A percentile compares a stretch with the other conserved stretches of the same genome.
Conservation (phyloP, 2,113 vertebrate species). For the Gobius niger region DNA sequence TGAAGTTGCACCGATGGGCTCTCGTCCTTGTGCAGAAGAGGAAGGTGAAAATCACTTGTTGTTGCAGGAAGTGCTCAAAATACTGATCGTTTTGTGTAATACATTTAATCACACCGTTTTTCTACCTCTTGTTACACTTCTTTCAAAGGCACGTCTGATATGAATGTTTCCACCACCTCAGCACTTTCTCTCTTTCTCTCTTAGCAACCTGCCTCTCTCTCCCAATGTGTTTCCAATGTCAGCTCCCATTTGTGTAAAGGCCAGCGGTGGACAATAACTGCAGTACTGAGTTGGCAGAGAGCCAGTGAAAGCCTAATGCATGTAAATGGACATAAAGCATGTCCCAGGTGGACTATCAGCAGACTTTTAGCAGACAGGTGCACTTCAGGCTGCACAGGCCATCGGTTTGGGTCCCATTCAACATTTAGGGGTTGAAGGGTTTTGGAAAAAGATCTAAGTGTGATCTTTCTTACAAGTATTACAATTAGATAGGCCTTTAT, state of each 20-base stretch:
- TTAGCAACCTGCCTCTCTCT: slow-evolving; percentile 46
- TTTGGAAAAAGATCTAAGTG: no score
- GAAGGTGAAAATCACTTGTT: not conserved
- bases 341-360: slow-evolving; percentile 64
- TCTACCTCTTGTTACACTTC: slow-evolving; percentile 15
- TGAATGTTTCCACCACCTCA: slow-evolving; percentile 47
- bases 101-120: slow-evolving; percentile 27
- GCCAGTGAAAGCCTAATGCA: slow-evolving; percentile 58
- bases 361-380: slow-evolving; percentile 57
- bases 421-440: no score
- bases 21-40: not conserved
- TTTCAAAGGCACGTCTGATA: slow-evolving; percentile 25
- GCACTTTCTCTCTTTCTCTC: slow-evolving; percentile 48
- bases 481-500: no score
- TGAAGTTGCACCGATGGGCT: no score
- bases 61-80: slow-evolving; percentile 11
- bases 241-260: slow-evolving; percentile 60
- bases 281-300: slow-evolving; percentile 42
- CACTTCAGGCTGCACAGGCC: slow-evolving; percentile 33
- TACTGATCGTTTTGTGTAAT: slow-evolving; percentile 36
- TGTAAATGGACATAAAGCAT: slow-evolving; percentile 57
- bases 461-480: no score
- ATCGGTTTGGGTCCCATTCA: slow-evolving; percentile 22
- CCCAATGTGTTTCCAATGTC: slow-evolving; percentile 50
- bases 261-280: slow-evolving; percentile 46